Evolutionary conservation across 2,113 vertebrate genomes (phyloP).

Genomic region (Sander lucioperca): DNA sequence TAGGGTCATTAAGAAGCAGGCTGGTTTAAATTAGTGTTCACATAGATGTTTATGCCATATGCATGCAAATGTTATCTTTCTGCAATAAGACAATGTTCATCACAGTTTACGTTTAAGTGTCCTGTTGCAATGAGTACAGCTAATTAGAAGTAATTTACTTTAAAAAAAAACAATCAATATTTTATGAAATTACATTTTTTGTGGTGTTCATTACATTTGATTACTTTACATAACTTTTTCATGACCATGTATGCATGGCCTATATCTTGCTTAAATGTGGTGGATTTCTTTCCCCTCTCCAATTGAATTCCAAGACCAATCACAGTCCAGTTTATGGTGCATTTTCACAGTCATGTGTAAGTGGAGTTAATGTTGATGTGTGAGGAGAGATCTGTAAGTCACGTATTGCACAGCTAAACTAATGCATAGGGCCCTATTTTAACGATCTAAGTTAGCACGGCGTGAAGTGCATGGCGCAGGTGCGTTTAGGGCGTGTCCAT

Average conservation of each 20-base stretch:
- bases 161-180: no score
- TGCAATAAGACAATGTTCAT: neutral
- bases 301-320: neutral
- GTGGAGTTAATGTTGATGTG: neutral
- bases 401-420: neutral
- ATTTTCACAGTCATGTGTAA: neutral
- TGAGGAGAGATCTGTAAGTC: neutral
- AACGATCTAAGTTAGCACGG: no score
- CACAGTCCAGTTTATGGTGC: neutral
- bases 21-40: neutral
- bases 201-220: no score
- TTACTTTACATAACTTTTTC: neutral
- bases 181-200: no score
- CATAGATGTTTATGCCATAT: neutral
- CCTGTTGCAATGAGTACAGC: neutral
- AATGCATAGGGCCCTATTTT: neutral
- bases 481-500: no score
- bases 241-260: neutral
- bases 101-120: neutral
- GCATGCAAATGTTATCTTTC: neutral
- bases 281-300: no score
- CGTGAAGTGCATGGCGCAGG: no score
- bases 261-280: neutral
- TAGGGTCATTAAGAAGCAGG: neutral
- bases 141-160: neutral